phyloP scores from a whole-genome alignment of 2,888 invertebrate genomes.

The Oligia latruncula region DNA sequence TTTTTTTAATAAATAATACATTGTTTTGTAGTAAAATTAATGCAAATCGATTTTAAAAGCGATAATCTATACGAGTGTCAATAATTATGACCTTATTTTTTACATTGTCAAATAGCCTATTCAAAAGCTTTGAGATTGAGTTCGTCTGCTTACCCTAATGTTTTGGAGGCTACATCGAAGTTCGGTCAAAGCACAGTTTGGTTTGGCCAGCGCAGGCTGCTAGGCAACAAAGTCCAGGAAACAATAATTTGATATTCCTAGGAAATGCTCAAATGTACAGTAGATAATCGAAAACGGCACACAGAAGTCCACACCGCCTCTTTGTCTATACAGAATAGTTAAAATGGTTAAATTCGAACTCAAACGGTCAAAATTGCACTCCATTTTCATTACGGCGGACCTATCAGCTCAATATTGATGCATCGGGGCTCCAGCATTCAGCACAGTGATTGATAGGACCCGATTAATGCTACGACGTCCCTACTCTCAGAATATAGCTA shows the following conservation, averaged over 20 bases:
- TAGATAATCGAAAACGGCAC: not conserved
- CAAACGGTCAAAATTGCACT: conserved; percentile 30
- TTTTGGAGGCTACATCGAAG: not conserved
- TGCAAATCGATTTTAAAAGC: too few relatives aligned
- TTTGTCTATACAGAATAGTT: conserved; percentile 5
- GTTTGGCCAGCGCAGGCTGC: too few relatives aligned
- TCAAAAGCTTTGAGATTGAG: not conserved
- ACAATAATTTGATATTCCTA: not conserved
- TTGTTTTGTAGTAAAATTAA: too few relatives aligned
- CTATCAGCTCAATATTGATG: conserved; percentile 52
- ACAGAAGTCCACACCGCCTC: not conserved
- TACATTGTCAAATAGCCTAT: too few relatives aligned
- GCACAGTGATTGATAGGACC: conserved; percentile 49
- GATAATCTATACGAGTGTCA: too few relatives aligned
- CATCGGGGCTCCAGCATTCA: conserved; percentile 38
- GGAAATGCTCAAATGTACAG: not conserved
- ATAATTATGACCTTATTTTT: too few relatives aligned
- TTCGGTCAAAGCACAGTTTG: not conserved
- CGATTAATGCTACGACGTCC: conserved; percentile 15
- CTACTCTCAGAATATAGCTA: conserved; percentile 12
- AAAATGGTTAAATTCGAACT: conserved; percentile 15
- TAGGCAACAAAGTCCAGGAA: not conserved
- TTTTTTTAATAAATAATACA: too few relatives aligned
- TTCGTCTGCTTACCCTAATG: too few relatives aligned
- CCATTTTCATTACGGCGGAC: conserved; percentile 34